phyloP scores from a whole-genome alignment of 2,797 vertebrate genomes.

The Synanceia verrucosa region DNA sequence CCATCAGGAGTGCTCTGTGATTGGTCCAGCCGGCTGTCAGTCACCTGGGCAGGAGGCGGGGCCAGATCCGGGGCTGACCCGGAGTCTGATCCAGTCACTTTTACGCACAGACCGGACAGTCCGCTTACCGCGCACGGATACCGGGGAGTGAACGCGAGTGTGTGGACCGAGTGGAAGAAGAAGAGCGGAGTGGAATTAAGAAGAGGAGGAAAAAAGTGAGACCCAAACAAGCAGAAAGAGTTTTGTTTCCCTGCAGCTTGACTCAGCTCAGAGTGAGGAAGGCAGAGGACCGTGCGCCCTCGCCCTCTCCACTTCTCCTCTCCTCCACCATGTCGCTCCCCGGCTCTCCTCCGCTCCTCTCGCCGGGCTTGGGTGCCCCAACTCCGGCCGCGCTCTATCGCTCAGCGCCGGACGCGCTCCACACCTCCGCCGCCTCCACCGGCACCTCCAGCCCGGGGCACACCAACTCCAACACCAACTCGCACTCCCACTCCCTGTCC shows the following conservation, averaged over 20 bases:
- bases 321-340: constrained; percentile 87
- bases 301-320: constrained; percentile 30
- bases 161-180: neutral
- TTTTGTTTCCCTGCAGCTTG: no score
- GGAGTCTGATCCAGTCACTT: constrained; percentile 55
- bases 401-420: constrained; percentile 81
- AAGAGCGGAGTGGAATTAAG: neutral
- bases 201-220: constrained; percentile 12
- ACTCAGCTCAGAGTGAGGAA: constrained; percentile 20
- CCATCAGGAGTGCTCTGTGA: neutral
- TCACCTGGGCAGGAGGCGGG: constrained; percentile 25
- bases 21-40: constrained; percentile 27
- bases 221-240: constrained; percentile 1
- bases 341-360: constrained; percentile 86
- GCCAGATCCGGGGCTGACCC: constrained; percentile 40
- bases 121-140: constrained; percentile 40
- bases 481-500: constrained; percentile 59
- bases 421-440: constrained; percentile 77
- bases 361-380: constrained; percentile 80
- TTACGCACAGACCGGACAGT: constrained; percentile 73
- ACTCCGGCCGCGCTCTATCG: constrained; percentile 82
- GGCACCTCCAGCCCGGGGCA: constrained; percentile 67
- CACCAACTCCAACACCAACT: constrained; percentile 53
- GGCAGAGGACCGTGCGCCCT: neutral
- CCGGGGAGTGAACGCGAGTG: neutral